Conservation (phyloP, 1,140 invertebrate genomes). For the Palaemon carinicauda region DNA sequence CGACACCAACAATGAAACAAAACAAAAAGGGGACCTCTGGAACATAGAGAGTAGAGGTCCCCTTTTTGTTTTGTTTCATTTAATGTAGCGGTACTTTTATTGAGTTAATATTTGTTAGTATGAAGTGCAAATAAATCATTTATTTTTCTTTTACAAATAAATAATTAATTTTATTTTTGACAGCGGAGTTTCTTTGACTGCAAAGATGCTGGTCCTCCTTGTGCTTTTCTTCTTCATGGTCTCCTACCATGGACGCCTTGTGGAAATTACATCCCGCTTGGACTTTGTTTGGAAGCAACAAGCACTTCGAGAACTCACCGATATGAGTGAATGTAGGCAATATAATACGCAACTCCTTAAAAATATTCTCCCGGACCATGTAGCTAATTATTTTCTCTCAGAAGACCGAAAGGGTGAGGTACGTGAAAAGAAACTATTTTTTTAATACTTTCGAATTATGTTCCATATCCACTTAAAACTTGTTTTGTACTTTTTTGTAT, state of each 20-base stretch:
- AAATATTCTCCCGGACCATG: conserved; percentile 96
- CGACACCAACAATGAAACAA: too few relatives aligned
- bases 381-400: conserved; percentile 91
- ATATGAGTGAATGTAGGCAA: conserved; percentile 87
- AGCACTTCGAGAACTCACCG: conserved; percentile 86
- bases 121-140: background rate
- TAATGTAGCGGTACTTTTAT: too few relatives aligned
- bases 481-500: too few relatives aligned
- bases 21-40: too few relatives aligned
- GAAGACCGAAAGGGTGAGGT: conserved; percentile 76
- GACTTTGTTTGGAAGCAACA: conserved; percentile 92
- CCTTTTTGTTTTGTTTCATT: too few relatives aligned
- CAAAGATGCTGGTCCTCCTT: conserved; percentile 78
- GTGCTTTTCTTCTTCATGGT: conserved; percentile 86
- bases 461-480: too few relatives aligned
- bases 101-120: background rate
- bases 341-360: conserved; percentile 86
- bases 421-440: conserved; percentile 25
- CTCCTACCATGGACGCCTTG: conserved; percentile 87
- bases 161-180: background rate
- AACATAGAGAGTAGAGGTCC: too few relatives aligned
- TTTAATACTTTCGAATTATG: background rate
- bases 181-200: conserved; percentile 10
- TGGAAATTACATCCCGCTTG: conserved; percentile 86
- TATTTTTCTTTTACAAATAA: too few relatives aligned